Percentiles rank a stretch among this genome's conserved stretches.
Evolutionary conservation across 2,888 invertebrate genomes (phyloP).

Genomic region (Antheraea yamamai): DNA sequence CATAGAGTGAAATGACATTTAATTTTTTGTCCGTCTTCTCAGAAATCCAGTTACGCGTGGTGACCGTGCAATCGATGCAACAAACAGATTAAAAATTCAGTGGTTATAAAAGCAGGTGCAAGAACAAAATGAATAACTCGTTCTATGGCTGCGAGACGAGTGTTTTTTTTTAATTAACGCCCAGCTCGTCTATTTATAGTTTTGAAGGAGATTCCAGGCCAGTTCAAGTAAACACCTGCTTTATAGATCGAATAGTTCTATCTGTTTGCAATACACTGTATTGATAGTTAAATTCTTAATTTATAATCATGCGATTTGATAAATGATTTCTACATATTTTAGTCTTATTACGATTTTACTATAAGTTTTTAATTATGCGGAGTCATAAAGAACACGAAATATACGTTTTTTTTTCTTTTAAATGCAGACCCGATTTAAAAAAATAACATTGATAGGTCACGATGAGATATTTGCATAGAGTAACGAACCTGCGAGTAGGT

Average conservation of each 20-base stretch:
- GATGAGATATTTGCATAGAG: too few relatives aligned
- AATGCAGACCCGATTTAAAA: too few relatives aligned
- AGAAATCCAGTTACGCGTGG: constrained; percentile 44
- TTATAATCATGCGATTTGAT: neutral
- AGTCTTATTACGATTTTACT: too few relatives aligned
- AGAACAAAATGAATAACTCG: constrained; percentile 20
- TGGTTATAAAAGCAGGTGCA: constrained; percentile 32
- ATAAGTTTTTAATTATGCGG: too few relatives aligned
- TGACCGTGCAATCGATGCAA: constrained; percentile 47
- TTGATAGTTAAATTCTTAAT: neutral
- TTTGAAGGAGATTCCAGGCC: constrained; percentile 9
- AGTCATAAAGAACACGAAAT: too few relatives aligned
- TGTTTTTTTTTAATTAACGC: constrained; percentile 25
- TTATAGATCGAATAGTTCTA: neutral
- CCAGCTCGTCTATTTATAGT: constrained; percentile 8
- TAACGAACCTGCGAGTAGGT: too few relatives aligned
- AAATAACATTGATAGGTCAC: too few relatives aligned
- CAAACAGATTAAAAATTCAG: constrained; percentile 31
- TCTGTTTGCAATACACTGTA: neutral
- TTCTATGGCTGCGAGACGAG: constrained; percentile 19
- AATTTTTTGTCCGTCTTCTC: constrained; percentile 20
- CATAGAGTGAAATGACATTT: neutral
- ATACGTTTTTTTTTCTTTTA: too few relatives aligned
- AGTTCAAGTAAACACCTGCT: constrained; percentile 1
- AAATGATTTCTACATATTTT: neutral